Conservation (phyloP, 2,888 invertebrate species). For the Himalopsyche japonica region DNA sequence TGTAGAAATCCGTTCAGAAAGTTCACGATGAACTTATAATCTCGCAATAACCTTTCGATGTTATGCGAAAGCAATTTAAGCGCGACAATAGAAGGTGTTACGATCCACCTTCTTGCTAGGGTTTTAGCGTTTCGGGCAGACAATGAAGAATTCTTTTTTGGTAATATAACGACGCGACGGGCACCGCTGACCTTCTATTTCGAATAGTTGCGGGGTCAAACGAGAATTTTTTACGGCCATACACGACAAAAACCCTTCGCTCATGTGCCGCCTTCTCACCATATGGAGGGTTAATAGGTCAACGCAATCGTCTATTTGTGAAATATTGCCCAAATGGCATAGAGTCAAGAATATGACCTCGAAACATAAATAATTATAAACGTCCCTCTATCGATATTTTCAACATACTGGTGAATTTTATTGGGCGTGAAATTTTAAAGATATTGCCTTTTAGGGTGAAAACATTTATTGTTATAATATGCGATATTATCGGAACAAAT, state of each 20-base stretch:
- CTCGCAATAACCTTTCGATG: not conserved
- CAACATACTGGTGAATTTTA: no score
- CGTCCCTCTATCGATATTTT: not conserved
- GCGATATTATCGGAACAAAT: no score
- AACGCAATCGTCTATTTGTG: not conserved
- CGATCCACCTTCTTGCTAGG: not conserved
- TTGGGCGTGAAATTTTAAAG: no score
- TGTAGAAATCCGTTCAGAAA: not conserved
- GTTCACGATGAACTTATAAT: not conserved
- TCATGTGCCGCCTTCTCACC: not conserved
- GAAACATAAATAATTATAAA: not conserved
- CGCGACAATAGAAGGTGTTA: not conserved
- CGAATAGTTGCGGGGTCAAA: not conserved
- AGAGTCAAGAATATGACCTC: not conserved
- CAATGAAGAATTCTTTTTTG: not conserved
- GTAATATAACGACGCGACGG: not conserved
- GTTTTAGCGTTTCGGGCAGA: not conserved
- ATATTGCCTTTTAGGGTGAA: no score
- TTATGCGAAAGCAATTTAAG: not conserved
- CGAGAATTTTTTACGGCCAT: not conserved
- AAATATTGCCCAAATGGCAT: not conserved
- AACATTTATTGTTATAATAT: no score
- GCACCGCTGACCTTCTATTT: not conserved
- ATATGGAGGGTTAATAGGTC: not conserved
- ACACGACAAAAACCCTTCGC: not conserved